phyloP scores from a whole-genome alignment of 2,113 vertebrate genomes.

The Chrysochloris asiatica region DNA sequence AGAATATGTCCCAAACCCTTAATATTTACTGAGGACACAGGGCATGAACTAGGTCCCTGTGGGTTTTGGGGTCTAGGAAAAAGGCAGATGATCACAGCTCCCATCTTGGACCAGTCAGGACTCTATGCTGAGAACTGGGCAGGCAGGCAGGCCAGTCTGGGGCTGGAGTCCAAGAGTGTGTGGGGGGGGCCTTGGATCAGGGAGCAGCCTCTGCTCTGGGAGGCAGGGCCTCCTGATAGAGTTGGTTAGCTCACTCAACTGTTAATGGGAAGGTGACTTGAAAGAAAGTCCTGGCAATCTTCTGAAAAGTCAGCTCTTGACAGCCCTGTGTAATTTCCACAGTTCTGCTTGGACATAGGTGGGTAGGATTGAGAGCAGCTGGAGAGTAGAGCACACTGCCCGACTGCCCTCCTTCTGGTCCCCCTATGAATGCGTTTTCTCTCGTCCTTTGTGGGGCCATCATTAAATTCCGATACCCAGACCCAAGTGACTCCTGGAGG shows the following conservation, averaged over 20 bases:
- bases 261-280: background rate
- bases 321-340: background rate
- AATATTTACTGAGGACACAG: background rate
- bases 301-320: background rate
- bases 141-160: background rate
- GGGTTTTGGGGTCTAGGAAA: background rate
- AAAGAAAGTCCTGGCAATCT: background rate
- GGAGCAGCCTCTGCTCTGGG: background rate
- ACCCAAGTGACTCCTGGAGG: background rate
- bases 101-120: background rate
- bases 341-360: background rate
- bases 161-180: background rate
- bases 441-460: conserved; percentile 34
- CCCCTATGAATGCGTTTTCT: background rate
- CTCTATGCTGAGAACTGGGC: background rate
- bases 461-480: background rate
- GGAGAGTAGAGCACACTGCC: background rate
- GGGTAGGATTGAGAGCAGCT: background rate
- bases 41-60: background rate
- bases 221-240: no score
- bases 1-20: background rate
- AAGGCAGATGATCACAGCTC: background rate
- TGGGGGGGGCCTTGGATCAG: background rate
- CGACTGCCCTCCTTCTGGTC: background rate
- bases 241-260: background rate